Evolutionary conservation across 2,113 vertebrate species (phyloP), one percentile per base, ranked within the genome.

Genomic region (Eolophus roseicapilla): DNA sequence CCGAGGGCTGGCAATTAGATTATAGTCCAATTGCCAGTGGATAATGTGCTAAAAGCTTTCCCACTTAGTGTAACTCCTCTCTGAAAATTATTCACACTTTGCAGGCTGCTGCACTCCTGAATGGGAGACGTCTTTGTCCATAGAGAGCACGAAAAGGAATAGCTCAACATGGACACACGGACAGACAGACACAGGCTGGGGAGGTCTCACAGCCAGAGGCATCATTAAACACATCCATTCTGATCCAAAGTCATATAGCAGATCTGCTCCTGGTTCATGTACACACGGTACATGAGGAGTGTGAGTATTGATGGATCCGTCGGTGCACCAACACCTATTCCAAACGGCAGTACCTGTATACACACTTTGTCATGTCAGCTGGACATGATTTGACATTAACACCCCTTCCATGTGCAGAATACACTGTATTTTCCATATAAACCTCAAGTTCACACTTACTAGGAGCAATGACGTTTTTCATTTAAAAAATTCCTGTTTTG

Each of bases 1-100:
- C 98, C 97, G 98, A 97, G 98, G 73, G 97, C 97, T 91, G 98
- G 95, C 94, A 98, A 99, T 98, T 97, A 98, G 98, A 99, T 99
- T 99, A 98, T 96, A 97, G 94, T 81, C 92, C 98, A 98, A 98
- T 99, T 98, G 98, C 98, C 97, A 98, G 98, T 70, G 98, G 99
- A 99, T 99, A 99, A 99, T 98, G 98, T 99, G 99, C 98, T 99
- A 99, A 99, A 99, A 99, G 99, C 98, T 99, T 99, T 98, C 98
- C 98, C 98, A 98, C 97, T 98, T 95, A 98, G 98, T 97, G 96
- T 98, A 97, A 98, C 98, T 98, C 98, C 98, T 98, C 97, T 77
- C 98, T 94, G 98, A 98, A 98, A 98, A 98, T 98, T 98, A 99
- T 99, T 99, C 98, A 98, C 98, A 99, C 98, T 98, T 98, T 97